Conservation (phyloP, 2,797 vertebrate species). For the Sebastes reedi region DNA sequence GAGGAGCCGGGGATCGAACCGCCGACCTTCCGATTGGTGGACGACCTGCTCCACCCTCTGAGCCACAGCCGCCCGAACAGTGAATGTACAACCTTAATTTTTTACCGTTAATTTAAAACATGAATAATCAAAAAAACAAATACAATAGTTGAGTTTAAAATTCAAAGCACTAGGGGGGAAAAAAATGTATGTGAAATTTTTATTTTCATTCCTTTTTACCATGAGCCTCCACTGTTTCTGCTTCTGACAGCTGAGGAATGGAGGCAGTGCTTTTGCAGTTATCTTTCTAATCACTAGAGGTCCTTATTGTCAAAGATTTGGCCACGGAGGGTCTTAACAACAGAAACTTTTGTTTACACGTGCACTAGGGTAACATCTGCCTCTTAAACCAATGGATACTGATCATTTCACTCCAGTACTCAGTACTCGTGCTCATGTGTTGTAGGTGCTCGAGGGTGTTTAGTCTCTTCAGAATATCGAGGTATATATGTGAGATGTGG, state of each 20-base stretch:
- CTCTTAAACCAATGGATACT: not conserved
- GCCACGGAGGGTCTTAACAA: not conserved
- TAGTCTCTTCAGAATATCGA: not conserved
- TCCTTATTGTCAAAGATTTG: slow-evolving; percentile 38
- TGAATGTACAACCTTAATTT: not conserved
- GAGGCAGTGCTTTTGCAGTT: slow-evolving; percentile 33
- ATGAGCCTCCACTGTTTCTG: not conserved
- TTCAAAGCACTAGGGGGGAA: not conserved
- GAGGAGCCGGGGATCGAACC: too few species aligned
- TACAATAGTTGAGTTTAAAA: not conserved
- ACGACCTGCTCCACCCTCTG: too few species aligned
- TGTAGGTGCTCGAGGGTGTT: not conserved
- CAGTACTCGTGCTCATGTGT: not conserved
- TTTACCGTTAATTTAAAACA: not conserved
- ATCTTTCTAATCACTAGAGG: slow-evolving; percentile 55
- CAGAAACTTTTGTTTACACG: slow-evolving; percentile 1
- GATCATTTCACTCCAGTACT: not conserved
- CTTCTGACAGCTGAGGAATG: not conserved
- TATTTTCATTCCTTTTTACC: not conserved
- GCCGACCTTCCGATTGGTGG: too few species aligned
- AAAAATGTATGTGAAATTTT: not conserved
- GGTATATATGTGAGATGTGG: not conserved
- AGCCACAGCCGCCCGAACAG: too few species aligned
- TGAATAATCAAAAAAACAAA: not conserved
- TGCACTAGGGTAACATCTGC: not conserved